Percentiles rank a stretch among this genome's conserved stretches.
phyloP scores from a whole-genome alignment of 2,797 vertebrate genomes.

The Agapornis canus region DNA sequence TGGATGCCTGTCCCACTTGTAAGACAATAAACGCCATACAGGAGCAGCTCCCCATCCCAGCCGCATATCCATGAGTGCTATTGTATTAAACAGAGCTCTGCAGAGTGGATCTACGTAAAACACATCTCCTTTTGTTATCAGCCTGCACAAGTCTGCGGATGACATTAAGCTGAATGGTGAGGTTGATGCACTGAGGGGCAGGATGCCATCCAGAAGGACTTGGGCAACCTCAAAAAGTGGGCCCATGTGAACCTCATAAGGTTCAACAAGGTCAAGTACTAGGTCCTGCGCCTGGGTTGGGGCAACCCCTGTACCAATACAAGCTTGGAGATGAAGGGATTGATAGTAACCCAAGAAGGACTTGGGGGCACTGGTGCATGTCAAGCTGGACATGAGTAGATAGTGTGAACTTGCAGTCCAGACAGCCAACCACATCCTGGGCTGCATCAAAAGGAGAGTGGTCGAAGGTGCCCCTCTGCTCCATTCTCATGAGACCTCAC shows the following conservation, averaged over 20 bases:
- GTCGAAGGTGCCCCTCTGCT: background rate
- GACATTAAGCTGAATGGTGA: background rate
- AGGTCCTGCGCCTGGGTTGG: background rate
- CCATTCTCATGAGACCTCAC: background rate
- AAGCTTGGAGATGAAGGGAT: background rate
- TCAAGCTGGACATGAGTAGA: background rate
- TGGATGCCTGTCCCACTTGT: background rate
- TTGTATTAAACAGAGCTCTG: background rate
- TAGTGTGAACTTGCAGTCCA: background rate
- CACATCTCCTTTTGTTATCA: background rate
- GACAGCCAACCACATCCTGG: background rate
- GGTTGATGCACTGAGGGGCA: background rate
- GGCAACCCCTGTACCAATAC: background rate
- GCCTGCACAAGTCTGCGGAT: background rate
- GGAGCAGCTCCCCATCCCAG: background rate
- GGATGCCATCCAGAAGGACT: background rate
- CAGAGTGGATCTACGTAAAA: background rate
- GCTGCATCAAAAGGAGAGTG: background rate
- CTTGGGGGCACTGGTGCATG: background rate
- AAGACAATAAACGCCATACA: background rate
- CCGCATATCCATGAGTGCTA: background rate
- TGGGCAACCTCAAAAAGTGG: background rate
- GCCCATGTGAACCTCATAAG: rapidly evolving
- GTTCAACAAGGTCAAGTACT: background rate
- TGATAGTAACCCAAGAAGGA: background rate